Evolutionary conservation across 2,888 invertebrate genomes (phyloP), one percentile per base, ranked within the genome.

Genomic region (Oegoconia quadripuncta): DNA sequence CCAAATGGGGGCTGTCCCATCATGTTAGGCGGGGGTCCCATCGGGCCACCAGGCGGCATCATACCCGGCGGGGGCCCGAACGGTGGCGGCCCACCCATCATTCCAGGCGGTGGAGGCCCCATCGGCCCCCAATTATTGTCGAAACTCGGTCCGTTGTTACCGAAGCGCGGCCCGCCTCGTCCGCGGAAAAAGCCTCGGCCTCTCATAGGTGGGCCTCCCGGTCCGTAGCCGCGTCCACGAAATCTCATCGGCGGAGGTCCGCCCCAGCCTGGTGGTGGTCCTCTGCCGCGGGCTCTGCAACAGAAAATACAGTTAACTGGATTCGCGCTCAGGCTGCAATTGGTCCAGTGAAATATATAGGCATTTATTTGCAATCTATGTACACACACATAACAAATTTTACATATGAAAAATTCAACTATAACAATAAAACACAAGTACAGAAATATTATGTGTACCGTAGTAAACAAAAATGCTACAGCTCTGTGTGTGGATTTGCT

Each of bases 71-170:
- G 88, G 0, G 87, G 87, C 0, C 88, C 87, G 40, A 74, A 86
- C 2, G 83, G 84, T 0, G 83, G 83, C 1, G 83, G 82, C 0
- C 83, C 83, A 0, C 80, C 81, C 79, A 82, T 78, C 82, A 83
- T 83, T 0, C 80, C 90, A 17, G 91, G 83, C 14, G 90, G 89
- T 0, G 89, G 89, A 25, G 89, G 89, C 0, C 90, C 90, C 78
- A 88, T 89, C 15, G 91, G 91, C 9, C 91, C 92, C 93, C 93
- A 94, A 68, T 92, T 93, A 11, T 91, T 92, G 58, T 86, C 86
- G 31, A 72, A 84, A 47, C 74, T 80, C 0, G 89, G 89, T 3
- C 89, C 86, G 55, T 87, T 74, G 46, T 88, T 82, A 0, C 88
- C 89, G 43, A 88, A 86, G 39, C 37, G 67, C 0, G 84, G 83